Conservation (phyloP, 2,888 invertebrate species). For the Stramonita haemastoma region DNA sequence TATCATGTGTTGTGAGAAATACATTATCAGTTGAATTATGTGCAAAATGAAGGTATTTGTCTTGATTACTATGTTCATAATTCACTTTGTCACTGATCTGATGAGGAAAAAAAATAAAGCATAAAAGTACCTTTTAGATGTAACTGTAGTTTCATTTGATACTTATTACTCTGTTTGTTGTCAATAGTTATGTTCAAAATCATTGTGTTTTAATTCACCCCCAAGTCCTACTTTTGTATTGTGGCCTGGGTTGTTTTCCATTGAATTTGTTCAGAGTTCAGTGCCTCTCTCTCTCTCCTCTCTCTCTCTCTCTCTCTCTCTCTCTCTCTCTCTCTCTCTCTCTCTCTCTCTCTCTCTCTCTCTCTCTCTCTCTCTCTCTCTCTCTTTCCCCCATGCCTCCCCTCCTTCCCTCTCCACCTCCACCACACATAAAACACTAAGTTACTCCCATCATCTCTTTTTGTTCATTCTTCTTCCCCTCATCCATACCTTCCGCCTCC, state of each 20-base stretch:
- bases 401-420: background rate
- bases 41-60: too few relatives aligned
- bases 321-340: background rate
- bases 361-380: background rate
- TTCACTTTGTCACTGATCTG: too few relatives aligned
- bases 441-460: too few relatives aligned
- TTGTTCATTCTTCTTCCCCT: constrained; percentile 6
- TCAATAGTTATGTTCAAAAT: background rate
- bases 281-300: background rate
- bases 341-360: background rate
- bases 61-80: too few relatives aligned
- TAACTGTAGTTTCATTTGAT: too few relatives aligned
- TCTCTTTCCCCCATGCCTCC: background rate
- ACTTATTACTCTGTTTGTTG: background rate
- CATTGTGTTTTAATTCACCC: too few relatives aligned
- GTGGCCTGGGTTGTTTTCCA: background rate
- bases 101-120: too few relatives aligned
- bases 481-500: background rate
- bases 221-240: background rate
- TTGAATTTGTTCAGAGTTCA: too few relatives aligned
- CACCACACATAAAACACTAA: too few relatives aligned
- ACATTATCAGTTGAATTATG: too few relatives aligned
- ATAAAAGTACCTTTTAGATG: too few relatives aligned
- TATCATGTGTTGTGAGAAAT: too few relatives aligned
- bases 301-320: background rate